phyloP scores from a whole-genome alignment of 2,797 vertebrate species.

The Numenius phaeopus region DNA sequence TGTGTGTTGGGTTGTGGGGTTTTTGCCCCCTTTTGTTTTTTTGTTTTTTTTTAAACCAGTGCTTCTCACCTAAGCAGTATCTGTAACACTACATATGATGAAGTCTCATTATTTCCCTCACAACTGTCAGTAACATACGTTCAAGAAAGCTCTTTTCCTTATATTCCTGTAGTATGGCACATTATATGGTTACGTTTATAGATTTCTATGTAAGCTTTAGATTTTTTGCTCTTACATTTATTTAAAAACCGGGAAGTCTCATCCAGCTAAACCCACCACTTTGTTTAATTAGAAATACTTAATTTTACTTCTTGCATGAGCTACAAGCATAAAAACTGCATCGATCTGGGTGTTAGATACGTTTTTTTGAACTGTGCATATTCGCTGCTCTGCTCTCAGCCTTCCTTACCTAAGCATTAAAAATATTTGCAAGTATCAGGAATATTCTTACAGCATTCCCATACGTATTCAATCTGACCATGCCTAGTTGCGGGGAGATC shows the following conservation, averaged over 20 bases:
- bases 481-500: not conserved
- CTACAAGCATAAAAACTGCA: not conserved
- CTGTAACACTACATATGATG: not conserved
- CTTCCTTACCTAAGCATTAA: not conserved
- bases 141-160: not conserved
- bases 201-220: not conserved
- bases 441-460: not conserved
- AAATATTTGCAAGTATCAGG: not conserved
- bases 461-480: not conserved
- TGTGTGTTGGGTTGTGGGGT: fast-evolving
- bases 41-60: not conserved
- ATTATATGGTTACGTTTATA: not conserved
- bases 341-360: not conserved
- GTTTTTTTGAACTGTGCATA: not conserved
- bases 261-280: not conserved
- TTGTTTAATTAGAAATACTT: not conserved
- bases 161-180: not conserved
- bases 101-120: not conserved
- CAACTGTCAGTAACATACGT: not conserved
- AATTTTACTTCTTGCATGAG: not conserved
- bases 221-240: not conserved
- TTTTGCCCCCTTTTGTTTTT: not conserved
- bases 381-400: not conserved
- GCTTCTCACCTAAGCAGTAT: not conserved
- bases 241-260: not conserved